These are phyloP conservation scores for Mactromeris polynyma DNA, from an alignment of 2,888 invertebrate genomes.

Conservation along the genomic window DNA sequence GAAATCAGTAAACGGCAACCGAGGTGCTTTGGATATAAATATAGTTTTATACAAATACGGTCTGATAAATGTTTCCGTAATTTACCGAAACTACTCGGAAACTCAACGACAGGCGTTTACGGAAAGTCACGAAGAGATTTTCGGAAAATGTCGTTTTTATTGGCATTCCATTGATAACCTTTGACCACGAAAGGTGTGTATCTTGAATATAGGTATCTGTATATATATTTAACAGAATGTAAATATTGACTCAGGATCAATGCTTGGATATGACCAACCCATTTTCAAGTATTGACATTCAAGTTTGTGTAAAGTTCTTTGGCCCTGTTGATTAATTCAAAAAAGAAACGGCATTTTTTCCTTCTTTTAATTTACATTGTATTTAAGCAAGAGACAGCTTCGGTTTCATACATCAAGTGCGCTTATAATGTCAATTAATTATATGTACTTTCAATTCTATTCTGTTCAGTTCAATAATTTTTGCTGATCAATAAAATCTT, in stretches of 20 bases:
- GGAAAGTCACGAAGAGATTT: constrained; percentile 14
- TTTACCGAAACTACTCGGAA: background rate
- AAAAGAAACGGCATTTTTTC: background rate
- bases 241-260: constrained; percentile 36
- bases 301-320: constrained; percentile 11
- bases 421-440: too few relatives aligned
- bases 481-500: too few relatives aligned
- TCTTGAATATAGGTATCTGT: constrained; percentile 19
- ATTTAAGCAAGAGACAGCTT: too few relatives aligned
- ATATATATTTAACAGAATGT: constrained; percentile 25
- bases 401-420: too few relatives aligned
- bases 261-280: constrained; percentile 22
- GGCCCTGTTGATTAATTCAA: constrained; percentile 15
- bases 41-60: constrained; percentile 41
- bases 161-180: constrained; percentile 50
- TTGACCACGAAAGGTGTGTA: constrained; percentile 20
- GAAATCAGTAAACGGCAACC: constrained; percentile 48
- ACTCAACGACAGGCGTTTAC: background rate
- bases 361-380: too few relatives aligned
- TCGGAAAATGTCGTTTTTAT: constrained; percentile 21
- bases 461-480: too few relatives aligned
- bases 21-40: constrained; percentile 39
- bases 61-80: constrained; percentile 14
- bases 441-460: too few relatives aligned
- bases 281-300: constrained; percentile 4